phyloP scores from a whole-genome alignment of 2,113 vertebrate species.

The Zonotrichia leucophrys region DNA sequence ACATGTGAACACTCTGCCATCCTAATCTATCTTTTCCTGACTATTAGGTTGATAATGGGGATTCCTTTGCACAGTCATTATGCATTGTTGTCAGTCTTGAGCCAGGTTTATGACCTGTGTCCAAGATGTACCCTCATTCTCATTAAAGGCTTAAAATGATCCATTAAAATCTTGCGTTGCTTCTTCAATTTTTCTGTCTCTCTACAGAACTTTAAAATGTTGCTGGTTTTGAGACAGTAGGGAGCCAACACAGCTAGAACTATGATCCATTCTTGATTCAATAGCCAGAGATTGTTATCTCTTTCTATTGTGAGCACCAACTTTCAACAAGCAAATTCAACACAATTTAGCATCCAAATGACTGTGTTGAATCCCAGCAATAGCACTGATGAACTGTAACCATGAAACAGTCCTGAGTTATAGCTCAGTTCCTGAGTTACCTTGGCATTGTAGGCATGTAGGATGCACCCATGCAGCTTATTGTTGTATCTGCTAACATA shows the following conservation, averaged over 20 bases:
- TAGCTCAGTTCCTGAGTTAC: neutral
- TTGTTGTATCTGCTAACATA: neutral
- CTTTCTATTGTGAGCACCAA: neutral
- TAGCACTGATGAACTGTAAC: neutral
- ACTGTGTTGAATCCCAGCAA: neutral
- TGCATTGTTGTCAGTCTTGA: conserved; percentile 62
- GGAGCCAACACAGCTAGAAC: neutral
- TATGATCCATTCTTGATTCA: neutral
- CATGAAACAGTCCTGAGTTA: neutral
- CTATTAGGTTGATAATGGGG: conserved; percentile 67
- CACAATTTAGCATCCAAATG: neutral
- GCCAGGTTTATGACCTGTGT: conserved; percentile 69
- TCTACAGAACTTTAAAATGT: neutral
- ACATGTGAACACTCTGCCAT: conserved; percentile 21
- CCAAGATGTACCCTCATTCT: conserved; percentile 40
- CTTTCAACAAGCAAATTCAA: neutral
- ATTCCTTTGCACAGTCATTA: conserved; percentile 55
- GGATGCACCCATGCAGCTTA: neutral
- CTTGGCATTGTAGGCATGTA: neutral
- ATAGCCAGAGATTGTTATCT: neutral
- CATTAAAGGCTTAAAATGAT: conserved; percentile 60
- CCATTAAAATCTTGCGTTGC: conserved; percentile 26
- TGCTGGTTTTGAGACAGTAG: neutral
- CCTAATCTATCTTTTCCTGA: conserved; percentile 68
- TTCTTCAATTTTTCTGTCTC: neutral